Conservation (phyloP, 2,888 invertebrate species). For the Phorcus lineatus region DNA sequence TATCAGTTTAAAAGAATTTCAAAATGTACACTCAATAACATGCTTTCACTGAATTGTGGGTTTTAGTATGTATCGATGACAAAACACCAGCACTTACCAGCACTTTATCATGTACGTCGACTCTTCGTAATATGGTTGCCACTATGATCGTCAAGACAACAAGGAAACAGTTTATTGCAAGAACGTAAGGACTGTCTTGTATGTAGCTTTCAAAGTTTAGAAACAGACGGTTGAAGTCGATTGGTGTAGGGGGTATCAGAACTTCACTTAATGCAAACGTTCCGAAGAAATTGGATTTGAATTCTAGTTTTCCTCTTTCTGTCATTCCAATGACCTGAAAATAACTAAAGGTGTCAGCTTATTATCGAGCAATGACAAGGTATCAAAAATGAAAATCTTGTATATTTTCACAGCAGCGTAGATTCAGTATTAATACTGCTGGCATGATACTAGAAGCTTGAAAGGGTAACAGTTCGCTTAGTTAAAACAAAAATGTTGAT, state of each 20-base stretch:
- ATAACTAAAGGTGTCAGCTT: neutral
- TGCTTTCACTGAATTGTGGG: no score
- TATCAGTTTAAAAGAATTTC: no score
- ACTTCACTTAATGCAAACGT: constrained; percentile 53
- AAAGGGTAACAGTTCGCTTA: no score
- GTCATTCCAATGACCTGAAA: constrained; percentile 27
- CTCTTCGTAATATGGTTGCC: constrained; percentile 36
- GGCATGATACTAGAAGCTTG: no score
- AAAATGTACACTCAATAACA: no score
- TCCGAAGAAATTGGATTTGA: constrained; percentile 62
- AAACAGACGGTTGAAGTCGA: constrained; percentile 59
- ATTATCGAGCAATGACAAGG: no score
- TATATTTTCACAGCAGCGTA: no score
- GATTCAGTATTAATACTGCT: no score
- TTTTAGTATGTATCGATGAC: no score
- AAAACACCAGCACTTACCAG: constrained; percentile 30
- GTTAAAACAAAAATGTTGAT: no score
- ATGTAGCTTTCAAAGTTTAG: constrained; percentile 48
- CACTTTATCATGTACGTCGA: constrained; percentile 40
- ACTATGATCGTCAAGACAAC: constrained; percentile 36
- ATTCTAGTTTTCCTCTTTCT: constrained; percentile 32
- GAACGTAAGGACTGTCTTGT: constrained; percentile 49
- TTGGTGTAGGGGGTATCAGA: constrained; percentile 50
- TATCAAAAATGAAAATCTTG: no score
- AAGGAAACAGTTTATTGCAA: constrained; percentile 42